These are phyloP conservation scores for Nemopilema nomurai DNA, from an alignment of 30 jellyfish, hydroid and myxozoan species.

Conservation along the genomic window DNA sequence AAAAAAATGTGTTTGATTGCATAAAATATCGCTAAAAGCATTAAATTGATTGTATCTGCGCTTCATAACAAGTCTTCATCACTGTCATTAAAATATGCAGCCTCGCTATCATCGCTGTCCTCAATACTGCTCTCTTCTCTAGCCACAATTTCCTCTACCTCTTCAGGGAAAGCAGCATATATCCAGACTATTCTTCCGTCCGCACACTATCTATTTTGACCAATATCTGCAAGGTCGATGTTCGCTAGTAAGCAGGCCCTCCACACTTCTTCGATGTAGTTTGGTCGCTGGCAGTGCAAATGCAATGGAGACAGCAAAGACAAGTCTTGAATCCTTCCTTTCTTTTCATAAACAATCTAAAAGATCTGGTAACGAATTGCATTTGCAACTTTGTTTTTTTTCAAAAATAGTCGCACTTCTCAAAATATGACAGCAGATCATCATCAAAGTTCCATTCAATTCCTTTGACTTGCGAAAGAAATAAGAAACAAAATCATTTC, in stretches of 20 bases:
- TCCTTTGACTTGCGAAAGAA: too few species aligned
- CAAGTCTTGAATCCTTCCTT: slow-evolving; percentile 1
- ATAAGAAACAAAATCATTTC: too few species aligned
- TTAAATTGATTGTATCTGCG: slow-evolving; percentile 24
- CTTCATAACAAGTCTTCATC: slow-evolving; percentile 11
- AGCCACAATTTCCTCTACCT: slow-evolving; percentile 2
- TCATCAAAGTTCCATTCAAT: too few species aligned
- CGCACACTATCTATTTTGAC: slow-evolving; percentile 38
- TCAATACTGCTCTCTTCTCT: slow-evolving; percentile 20
- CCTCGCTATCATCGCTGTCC: slow-evolving; percentile 34
- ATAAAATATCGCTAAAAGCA: background rate
- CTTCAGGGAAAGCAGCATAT: too few species aligned
- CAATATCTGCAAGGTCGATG: slow-evolving; percentile 50
- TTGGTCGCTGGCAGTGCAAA: slow-evolving; percentile 5
- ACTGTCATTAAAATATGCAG: slow-evolving; percentile 18
- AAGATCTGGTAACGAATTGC: slow-evolving; percentile 6
- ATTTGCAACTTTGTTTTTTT: slow-evolving; percentile 1
- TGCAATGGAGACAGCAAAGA: slow-evolving; percentile 35
- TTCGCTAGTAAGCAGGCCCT: slow-evolving; percentile 21
- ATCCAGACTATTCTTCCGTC: slow-evolving; percentile 34
- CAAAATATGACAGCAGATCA: too few species aligned
- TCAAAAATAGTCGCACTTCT: slow-evolving; percentile 3
- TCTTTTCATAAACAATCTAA: slow-evolving; percentile 1
- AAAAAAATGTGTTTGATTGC: too few species aligned
- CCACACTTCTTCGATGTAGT: slow-evolving; percentile 31